Base-by-base conservation (phyloP, 92 coral and sea anemone genomes). In the Porites rus region DNA sequence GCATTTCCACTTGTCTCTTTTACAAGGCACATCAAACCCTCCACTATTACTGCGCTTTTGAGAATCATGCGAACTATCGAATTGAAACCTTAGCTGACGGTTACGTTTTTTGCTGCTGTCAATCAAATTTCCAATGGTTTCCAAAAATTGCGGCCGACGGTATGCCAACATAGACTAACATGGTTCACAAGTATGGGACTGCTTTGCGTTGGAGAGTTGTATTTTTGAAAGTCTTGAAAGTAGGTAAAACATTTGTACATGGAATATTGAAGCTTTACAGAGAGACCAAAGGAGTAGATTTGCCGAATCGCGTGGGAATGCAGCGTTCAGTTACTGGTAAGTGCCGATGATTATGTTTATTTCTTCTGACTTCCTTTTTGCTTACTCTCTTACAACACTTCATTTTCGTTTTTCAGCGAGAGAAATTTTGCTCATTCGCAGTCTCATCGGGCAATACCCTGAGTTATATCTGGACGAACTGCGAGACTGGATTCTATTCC, bases 391-490 rank as follows among this genome's bases (percentile, higher is more conserved):
- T 24, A 24, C 25, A 24, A 24, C 25, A 24, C 25, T 24, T 24
- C 1, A 24, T 24, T 24, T 24, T 24, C 25, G 25, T 24, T 24
- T 24, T 67, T 11, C 77, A 81, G 78, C 78, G 20, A 70, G 73
- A 69, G 62, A 54, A 43, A 24, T 80, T 53, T 70, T 67, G 22
- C 28, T 80, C 18, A 50, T 87, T 52, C 71, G 87, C 38, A 51
- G 60, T 52, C 56, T 87, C 19, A 71, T 81, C 24, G 74, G 80
- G 17, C 60, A 80, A 65, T 87, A 81, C 65, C 91, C 91, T 17
- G 87, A 87, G 88, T 72, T 81, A n/a, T 87, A 87, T 51, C 72
- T 81, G 12, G 91, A 80, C 62, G 74, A 81, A 73, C 61, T 87
- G 38, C 88, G 71, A 52, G 72, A 82, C 14, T 87, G 91, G 91